Evolutionary conservation across 2,888 invertebrate genomes (phyloP).

Genomic region (Trachelus tabidus): DNA sequence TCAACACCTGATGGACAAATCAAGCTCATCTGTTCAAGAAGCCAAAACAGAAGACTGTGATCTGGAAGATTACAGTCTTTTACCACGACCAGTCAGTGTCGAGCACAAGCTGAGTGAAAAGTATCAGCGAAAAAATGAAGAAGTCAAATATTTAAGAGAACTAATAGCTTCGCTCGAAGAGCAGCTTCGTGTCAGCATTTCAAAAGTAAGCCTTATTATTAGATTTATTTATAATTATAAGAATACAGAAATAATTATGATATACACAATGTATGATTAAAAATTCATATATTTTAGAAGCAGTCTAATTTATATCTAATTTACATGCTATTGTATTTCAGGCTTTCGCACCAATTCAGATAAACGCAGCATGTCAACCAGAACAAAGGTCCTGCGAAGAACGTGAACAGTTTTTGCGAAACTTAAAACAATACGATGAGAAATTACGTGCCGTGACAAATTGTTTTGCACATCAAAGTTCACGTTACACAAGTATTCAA

Average conservation of each 20-base stretch:
- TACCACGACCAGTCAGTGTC: background rate
- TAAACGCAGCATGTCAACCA: background rate
- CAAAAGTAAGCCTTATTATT: conserved; percentile 8
- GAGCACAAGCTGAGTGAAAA: conserved; percentile 2
- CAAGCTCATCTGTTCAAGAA: conserved; percentile 1
- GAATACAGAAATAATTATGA: background rate
- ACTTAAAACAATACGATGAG: conserved; percentile 41
- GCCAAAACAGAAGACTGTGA: background rate
- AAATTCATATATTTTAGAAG: background rate
- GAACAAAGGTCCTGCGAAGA: conserved; percentile 10
- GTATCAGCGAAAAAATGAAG: background rate
- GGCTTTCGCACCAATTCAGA: conserved; percentile 12
- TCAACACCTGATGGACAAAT: conserved; percentile 3
- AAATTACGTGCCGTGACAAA: conserved; percentile 37
- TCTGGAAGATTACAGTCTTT: background rate
- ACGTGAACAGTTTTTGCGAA: conserved; percentile 33
- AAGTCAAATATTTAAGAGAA: conserved; percentile 9
- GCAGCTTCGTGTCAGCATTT: conserved; percentile 4
- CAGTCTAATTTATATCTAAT: background rate
- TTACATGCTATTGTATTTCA: background rate
- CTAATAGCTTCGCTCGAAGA: conserved; percentile 11
- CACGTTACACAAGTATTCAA: conserved; percentile 40
- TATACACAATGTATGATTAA: background rate
- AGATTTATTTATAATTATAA: background rate
- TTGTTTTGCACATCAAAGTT: conserved; percentile 42